phyloP scores from a whole-genome alignment of 2,113 vertebrate species.

The Clinocottus analis region DNA sequence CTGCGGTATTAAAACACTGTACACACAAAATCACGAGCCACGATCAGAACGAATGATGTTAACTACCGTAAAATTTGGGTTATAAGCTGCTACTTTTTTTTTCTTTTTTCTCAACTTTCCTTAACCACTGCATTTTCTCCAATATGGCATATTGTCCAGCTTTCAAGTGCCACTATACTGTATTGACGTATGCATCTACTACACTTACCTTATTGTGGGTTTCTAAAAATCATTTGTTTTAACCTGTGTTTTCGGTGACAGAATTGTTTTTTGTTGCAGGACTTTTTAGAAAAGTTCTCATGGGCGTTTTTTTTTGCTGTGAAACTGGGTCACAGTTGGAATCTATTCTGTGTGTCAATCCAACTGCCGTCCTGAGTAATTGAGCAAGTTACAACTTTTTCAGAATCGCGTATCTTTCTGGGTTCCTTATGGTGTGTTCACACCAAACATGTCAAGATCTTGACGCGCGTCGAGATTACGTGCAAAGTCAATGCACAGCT shows the following conservation, averaged over 20 bases:
- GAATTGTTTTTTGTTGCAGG: background rate
- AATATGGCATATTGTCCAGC: background rate
- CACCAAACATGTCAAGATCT: too few relatives aligned
- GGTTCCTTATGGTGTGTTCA: too few relatives aligned
- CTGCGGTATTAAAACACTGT: too few relatives aligned
- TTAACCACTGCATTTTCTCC: too few relatives aligned
- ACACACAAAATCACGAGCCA: too few relatives aligned
- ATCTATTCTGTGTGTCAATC: constrained; percentile 44
- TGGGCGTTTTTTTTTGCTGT: constrained; percentile 1
- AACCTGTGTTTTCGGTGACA: background rate
- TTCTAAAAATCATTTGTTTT: background rate
- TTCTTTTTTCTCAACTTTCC: too few relatives aligned
- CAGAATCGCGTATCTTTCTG: constrained; percentile 23
- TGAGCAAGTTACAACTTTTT: constrained; percentile 41
- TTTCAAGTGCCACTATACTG: background rate
- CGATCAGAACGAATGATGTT: too few relatives aligned
- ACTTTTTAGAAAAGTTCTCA: constrained; percentile 6
- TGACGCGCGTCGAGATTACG: too few relatives aligned
- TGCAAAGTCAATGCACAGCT: too few relatives aligned
- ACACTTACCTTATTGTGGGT: background rate
- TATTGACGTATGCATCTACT: background rate
- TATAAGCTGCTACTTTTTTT: too few relatives aligned
- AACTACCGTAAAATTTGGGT: too few relatives aligned
- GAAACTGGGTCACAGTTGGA: constrained; percentile 55
- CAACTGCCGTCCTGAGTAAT: constrained; percentile 25